phyloP scores from a whole-genome alignment of 2,113 vertebrate genomes.

The Orientallactaga bullata region DNA sequence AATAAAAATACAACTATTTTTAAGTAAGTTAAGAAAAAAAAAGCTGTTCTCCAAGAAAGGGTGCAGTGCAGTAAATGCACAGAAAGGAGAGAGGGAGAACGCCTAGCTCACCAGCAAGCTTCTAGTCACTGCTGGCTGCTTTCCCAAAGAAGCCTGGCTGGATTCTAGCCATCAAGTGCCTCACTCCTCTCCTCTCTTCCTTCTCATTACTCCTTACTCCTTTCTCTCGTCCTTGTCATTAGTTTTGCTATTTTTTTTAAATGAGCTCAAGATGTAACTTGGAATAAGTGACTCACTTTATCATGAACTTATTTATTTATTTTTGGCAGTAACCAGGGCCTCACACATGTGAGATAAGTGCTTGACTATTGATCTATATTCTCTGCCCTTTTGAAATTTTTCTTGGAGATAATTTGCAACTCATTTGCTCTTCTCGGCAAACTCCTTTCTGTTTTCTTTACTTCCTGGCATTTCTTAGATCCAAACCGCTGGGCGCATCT shows the following conservation, averaged over 20 bases:
- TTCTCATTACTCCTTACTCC: too few relatives aligned
- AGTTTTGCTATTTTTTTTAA: conserved; percentile 4
- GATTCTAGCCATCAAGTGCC: background rate
- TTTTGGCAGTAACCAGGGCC: too few relatives aligned
- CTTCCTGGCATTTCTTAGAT: background rate
- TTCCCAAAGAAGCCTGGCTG: background rate
- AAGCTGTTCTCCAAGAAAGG: background rate
- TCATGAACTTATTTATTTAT: too few relatives aligned
- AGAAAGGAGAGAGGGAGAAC: background rate
- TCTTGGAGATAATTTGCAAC: background rate
- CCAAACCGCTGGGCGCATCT: background rate
- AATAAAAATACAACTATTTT: conserved; percentile 93
- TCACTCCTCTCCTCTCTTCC: background rate
- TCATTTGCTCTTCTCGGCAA: background rate
- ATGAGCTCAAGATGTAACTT: background rate
- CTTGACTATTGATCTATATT: background rate
- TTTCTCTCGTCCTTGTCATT: background rate
- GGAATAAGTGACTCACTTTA: background rate
- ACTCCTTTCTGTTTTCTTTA: background rate
- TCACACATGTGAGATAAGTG: too few relatives aligned
- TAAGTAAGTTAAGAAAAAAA: conserved; percentile 69
- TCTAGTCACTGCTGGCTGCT: background rate
- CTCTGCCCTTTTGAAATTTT: background rate
- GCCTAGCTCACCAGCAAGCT: background rate
- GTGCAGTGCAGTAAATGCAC: background rate